These are phyloP conservation scores for Bombus waltoni DNA, from an alignment of 1,140 invertebrate species.

Conservation along the genomic window DNA sequence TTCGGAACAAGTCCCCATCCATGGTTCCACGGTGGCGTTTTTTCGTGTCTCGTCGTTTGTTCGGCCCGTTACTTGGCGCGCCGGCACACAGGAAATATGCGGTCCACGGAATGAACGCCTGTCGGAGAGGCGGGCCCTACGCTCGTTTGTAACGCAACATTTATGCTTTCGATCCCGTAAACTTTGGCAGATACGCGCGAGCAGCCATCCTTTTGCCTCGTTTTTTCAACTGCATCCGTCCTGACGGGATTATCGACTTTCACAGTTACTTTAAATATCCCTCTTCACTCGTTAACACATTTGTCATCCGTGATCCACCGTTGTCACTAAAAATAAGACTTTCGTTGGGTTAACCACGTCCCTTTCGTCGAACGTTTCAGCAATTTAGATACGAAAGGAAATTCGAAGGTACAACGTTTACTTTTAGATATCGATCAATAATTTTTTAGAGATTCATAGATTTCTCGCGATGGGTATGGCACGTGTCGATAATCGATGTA, in stretches of 20 bases:
- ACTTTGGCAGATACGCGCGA: background rate
- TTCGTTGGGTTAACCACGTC: too few species aligned
- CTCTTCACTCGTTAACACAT: background rate
- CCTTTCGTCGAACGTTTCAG: background rate
- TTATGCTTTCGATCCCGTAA: constrained; percentile 30
- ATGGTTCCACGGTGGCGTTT: constrained; percentile 23
- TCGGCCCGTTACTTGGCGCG: constrained; percentile 42
- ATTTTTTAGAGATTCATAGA: background rate
- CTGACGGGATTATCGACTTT: background rate
- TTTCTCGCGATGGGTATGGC: too few species aligned
- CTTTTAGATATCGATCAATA: background rate
- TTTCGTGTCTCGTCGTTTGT: constrained; percentile 49
- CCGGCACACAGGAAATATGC: constrained; percentile 44
- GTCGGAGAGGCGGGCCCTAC: constrained; percentile 2
- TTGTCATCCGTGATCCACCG: background rate
- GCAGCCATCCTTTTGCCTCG: background rate
- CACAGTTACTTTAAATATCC: background rate
- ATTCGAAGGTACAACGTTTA: background rate
- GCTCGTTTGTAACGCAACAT: constrained; percentile 47
- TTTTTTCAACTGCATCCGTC: background rate
- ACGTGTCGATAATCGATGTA: too few species aligned
- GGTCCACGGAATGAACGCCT: constrained; percentile 37
- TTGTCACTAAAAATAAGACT: background rate
- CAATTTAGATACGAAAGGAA: background rate
- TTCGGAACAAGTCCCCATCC: constrained; percentile 48